A percentile compares a stretch with the other conserved stretches of the same genome.
phyloP scores from a whole-genome alignment of 2,888 invertebrate species.

The Scaptomyza cyrtandrae region DNA sequence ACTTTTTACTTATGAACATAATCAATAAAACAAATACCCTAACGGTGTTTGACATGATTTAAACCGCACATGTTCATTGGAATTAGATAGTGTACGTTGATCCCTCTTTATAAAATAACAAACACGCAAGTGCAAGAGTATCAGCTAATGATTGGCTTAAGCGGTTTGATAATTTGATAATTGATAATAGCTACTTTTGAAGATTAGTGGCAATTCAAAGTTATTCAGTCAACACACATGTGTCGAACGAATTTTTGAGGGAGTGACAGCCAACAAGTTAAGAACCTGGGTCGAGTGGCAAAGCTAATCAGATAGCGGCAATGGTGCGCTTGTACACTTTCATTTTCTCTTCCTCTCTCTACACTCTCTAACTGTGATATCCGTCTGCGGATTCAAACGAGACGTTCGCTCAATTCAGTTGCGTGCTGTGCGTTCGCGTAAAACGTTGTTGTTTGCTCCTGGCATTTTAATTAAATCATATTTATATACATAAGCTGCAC shows the following conservation, averaged over 20 bases:
- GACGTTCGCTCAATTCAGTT: constrained; percentile 36
- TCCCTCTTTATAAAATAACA: constrained; percentile 8
- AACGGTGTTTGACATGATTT: not conserved
- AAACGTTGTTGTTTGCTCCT: constrained; percentile 22
- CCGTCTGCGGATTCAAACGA: constrained; percentile 16
- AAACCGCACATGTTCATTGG: not conserved
- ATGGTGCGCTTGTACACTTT: constrained; percentile 14
- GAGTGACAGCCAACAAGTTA: constrained; percentile 9
- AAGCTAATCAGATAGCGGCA: constrained; percentile 40
- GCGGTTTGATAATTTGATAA: constrained; percentile 52
- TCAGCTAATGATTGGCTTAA: constrained; percentile 43
- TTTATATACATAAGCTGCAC: not conserved
- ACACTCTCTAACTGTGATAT: constrained; percentile 8
- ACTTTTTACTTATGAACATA: too few relatives aligned
- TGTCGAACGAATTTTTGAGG: not conserved
- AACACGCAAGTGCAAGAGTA: constrained; percentile 5
- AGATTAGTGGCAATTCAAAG: constrained; percentile 47
- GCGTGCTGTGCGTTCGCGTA: constrained; percentile 33
- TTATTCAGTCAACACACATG: not conserved
- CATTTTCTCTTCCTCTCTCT: not conserved
- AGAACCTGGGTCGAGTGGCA: constrained; percentile 49
- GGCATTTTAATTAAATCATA: not conserved
- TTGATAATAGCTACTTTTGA: constrained; percentile 48
- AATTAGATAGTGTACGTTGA: not conserved
- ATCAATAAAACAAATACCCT: not conserved